Evolutionary conservation across 2,797 vertebrate species (phyloP).

Genomic region (Geotrypetes seraphini): DNA sequence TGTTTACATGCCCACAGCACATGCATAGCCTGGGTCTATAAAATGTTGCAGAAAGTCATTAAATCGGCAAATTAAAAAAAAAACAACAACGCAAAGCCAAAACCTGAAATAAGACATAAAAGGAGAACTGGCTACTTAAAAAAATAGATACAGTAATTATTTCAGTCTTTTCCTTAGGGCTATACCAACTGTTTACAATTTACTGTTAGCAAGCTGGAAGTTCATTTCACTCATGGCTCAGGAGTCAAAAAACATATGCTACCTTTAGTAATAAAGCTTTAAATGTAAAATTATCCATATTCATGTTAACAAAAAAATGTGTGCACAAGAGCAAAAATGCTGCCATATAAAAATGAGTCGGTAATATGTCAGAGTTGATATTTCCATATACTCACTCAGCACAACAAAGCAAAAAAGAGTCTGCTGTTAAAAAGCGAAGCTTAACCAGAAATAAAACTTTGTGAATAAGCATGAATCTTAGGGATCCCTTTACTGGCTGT

Average conservation of each 20-base stretch:
- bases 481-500: no score
- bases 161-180: slow-evolving; percentile 46
- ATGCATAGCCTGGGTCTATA: slow-evolving; percentile 35
- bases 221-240: slow-evolving; percentile 52
- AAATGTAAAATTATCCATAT: slow-evolving; percentile 53
- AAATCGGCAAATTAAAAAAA: slow-evolving; percentile 42
- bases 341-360: slow-evolving; percentile 53
- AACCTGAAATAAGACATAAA: slow-evolving; percentile 40
- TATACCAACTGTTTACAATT: slow-evolving; percentile 55
- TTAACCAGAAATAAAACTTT: slow-evolving; percentile 57
- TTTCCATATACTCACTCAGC: slow-evolving; percentile 53
- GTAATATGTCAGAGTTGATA: slow-evolving; percentile 51
- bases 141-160: slow-evolving; percentile 49
- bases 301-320: slow-evolving; percentile 54
- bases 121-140: slow-evolving; percentile 46
- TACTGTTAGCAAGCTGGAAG: slow-evolving; percentile 48
- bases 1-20: slow-evolving; percentile 29
- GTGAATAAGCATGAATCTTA: slow-evolving; percentile 31
- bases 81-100: slow-evolving; percentile 20
- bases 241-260: slow-evolving; percentile 58
- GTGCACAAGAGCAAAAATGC: slow-evolving; percentile 55
- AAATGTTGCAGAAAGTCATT: slow-evolving; percentile 39
- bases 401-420: slow-evolving; percentile 39
- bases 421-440: slow-evolving; percentile 37
- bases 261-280: slow-evolving; percentile 51